Evolutionary conservation across 2,888 invertebrate species (phyloP), one percentile per base, ranked within the genome.

Genomic region (Eugnorisma glareosa): DNA sequence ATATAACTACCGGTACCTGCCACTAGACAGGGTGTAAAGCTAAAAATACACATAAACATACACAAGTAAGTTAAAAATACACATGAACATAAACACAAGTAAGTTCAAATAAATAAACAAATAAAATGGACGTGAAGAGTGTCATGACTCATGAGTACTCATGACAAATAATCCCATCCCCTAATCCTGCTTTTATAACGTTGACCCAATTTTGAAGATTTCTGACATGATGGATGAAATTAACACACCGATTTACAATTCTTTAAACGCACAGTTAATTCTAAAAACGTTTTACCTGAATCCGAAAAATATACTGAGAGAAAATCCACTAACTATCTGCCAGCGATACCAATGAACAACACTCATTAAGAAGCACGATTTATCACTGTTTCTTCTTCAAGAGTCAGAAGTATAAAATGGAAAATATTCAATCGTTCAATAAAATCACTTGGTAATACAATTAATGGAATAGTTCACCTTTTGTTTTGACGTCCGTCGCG

Each of bases 401-500:
- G 8, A 40, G 24, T 43, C 43, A 13, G 28, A 51, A n/a, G 21
- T 43, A 37, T 21, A 15, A n/a, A n/a, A n/a, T 66, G 13, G 66
- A n/a, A 61, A 74, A 66, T 59, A 45, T 48, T 59, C 40, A 59
- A 77, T 35, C 35, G 69, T 37, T 51, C 24, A n/a, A n/a, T n/a
- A n/a, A n/a, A n/a, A n/a, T n/a, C 35, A 72, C 45, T 72, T 21
- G 61, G 61, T 35, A 59, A 54, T 80, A 79, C 79, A 80, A 80
- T 61, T 43, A 61, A 72, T 54, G 35, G 45, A 51, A 57, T 37
- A n/a, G 48, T 70, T 64, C 67, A 63, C 69, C 57, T 69, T 75
- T 84, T 67, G 81, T 84, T 84, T 80, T 77, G 37, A 68, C 64
- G 70, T 71, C 85, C 7, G 35, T 73, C 54, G 73, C 73, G 54